These are phyloP conservation scores for Nibea coibor DNA, from an alignment of 2,113 vertebrate genomes.

Conservation along the genomic window DNA sequence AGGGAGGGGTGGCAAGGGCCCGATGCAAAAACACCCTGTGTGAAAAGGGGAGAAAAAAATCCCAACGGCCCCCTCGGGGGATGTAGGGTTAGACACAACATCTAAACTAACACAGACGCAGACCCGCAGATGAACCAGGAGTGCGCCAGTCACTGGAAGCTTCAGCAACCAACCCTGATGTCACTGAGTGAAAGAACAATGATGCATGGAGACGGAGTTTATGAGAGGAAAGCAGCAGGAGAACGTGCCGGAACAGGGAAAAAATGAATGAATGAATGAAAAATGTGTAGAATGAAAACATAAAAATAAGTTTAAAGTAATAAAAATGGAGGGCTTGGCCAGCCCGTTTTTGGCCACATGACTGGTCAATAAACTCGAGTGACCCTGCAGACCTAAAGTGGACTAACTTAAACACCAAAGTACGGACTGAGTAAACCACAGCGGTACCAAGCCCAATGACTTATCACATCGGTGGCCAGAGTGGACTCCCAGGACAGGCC, in stretches of 20 bases:
- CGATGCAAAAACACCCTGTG: not conserved
- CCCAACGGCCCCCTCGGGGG: slow-evolving; percentile 36
- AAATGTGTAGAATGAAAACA: slow-evolving; percentile 11
- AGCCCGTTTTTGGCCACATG: slow-evolving; percentile 37
- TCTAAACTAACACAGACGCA: slow-evolving; percentile 57
- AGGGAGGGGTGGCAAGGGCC: slow-evolving; percentile 58
- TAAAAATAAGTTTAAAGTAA: not conserved
- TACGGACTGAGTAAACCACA: slow-evolving; percentile 65
- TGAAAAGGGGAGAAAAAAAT: slow-evolving; percentile 27
- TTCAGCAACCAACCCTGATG: not conserved
- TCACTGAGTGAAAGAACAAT: slow-evolving; percentile 7
- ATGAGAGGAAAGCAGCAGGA: not conserved
- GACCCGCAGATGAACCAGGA: slow-evolving; percentile 40
- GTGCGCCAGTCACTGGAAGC: slow-evolving; percentile 15
- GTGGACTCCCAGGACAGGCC: slow-evolving; percentile 70
- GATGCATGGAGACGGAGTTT: not conserved
- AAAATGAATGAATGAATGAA: slow-evolving; percentile 6
- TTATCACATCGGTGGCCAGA: slow-evolving; percentile 71
- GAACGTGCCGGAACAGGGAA: slow-evolving; percentile 5
- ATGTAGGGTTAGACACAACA: slow-evolving; percentile 68
- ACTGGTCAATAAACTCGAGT: slow-evolving; percentile 61
- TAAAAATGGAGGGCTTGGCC: slow-evolving; percentile 41
- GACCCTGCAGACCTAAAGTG: slow-evolving; percentile 66
- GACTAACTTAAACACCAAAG: slow-evolving; percentile 63
- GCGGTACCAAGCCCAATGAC: slow-evolving; percentile 72